Conservation (phyloP, 2,888 invertebrate species). For the Coleophora flavipennella region DNA sequence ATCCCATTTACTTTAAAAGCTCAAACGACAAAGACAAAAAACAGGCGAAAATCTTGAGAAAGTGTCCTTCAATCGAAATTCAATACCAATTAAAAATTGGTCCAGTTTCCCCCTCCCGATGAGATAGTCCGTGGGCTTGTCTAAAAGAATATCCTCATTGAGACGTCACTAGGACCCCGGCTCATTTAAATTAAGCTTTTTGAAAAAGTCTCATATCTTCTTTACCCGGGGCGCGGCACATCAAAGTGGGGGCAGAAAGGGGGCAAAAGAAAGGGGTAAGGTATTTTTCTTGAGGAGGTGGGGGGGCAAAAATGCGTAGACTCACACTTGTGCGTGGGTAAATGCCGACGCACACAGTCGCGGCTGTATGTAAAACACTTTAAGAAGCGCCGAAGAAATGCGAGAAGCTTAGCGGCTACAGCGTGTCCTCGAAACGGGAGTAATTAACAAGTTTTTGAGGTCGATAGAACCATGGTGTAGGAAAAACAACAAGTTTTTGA, state of each 20-base stretch:
- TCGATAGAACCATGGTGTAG: background rate
- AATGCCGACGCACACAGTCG: conserved; percentile 61
- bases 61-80: conserved; percentile 58
- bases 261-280: conserved; percentile 49
- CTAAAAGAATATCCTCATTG: conserved; percentile 68
- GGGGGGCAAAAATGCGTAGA: conserved; percentile 68
- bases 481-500: no score
- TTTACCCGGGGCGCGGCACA: conserved; percentile 64
- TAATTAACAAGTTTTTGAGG: conserved; percentile 1
- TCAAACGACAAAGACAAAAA: conserved; percentile 25
- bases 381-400: conserved; percentile 73
- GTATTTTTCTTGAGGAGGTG: conserved; percentile 54
- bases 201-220: conserved; percentile 72
- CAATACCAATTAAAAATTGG: conserved; percentile 66
- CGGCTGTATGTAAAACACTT: conserved; percentile 70
- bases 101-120: conserved; percentile 34
- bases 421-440: conserved; percentile 31
- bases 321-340: conserved; percentile 66
- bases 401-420: conserved; percentile 65
- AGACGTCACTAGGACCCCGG: conserved; percentile 38
- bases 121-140: conserved; percentile 43
- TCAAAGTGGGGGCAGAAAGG: conserved; percentile 45
- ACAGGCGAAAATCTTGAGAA: conserved; percentile 18
- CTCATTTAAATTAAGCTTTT: conserved; percentile 73
- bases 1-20: conserved; percentile 29